Percentiles rank a stretch among this genome's conserved stretches.
These are phyloP conservation scores for Melinaea marsaeus DNA, from an alignment of 2,888 invertebrate species.

Conservation along the genomic window DNA sequence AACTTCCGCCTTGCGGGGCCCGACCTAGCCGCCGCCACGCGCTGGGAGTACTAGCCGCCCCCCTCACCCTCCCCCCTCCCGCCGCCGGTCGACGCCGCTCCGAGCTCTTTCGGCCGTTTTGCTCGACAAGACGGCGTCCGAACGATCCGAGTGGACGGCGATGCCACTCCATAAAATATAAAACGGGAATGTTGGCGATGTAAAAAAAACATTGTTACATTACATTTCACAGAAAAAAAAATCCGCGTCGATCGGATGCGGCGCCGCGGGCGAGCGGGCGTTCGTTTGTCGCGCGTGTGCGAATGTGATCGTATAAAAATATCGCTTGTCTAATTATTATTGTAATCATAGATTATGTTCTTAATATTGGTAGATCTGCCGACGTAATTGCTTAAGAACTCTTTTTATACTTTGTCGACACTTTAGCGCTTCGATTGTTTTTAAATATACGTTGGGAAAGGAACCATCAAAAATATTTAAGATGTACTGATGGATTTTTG, in stretches of 20 bases:
- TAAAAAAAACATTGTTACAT: conserved; percentile 50
- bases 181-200: conserved; percentile 67
- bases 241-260: conserved; percentile 46
- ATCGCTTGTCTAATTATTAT: conserved; percentile 60
- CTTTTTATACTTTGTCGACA: conserved; percentile 43
- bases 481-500: conserved; percentile 46
- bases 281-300: conserved; percentile 54
- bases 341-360: conserved; percentile 62
- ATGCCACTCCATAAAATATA: conserved; percentile 50
- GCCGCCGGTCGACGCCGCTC: neutral
- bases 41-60: conserved; percentile 91
- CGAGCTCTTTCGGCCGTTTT: conserved; percentile 45
- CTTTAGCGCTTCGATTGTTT: conserved; percentile 64
- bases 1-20: conserved; percentile 89
- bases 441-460: conserved; percentile 46
- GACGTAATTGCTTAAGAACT: conserved; percentile 56
- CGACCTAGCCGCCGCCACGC: conserved; percentile 88
- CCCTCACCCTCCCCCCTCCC: conserved; percentile 15
- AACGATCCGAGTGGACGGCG: conserved; percentile 64
- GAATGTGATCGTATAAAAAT: conserved; percentile 64
- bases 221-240: conserved; percentile 62
- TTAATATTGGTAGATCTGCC: conserved; percentile 63
- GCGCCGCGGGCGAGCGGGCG: conserved; percentile 52
- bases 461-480: conserved; percentile 34
- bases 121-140: conserved; percentile 54